Conservation (phyloP, 53 echinoderm and acorn worm species). For the Paelopatides confundens region DNA sequence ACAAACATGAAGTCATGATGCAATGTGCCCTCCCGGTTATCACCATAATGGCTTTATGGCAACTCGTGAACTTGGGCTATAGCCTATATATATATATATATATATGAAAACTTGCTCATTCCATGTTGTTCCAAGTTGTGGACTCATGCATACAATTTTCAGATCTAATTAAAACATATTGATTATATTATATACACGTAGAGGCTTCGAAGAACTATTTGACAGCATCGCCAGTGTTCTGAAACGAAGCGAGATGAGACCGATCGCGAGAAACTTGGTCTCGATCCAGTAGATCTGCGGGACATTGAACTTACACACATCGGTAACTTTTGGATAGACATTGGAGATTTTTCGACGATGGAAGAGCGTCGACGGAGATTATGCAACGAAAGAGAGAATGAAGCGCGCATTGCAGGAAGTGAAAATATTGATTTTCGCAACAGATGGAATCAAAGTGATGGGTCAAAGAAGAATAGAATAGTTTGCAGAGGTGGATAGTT, state of each 20-base stretch:
- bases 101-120: too few relatives aligned
- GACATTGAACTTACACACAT: constrained; percentile 47
- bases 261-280: constrained; percentile 54
- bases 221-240: too few relatives aligned
- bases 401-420: constrained; percentile 41
- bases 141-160: too few relatives aligned
- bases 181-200: too few relatives aligned
- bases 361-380: constrained; percentile 46
- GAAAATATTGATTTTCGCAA: background rate
- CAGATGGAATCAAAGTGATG: background rate
- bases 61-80: too few relatives aligned
- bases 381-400: constrained; percentile 51
- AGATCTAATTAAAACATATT: too few relatives aligned
- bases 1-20: too few relatives aligned
- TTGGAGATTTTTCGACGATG: constrained; percentile 44
- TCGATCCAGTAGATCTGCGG: constrained; percentile 31
- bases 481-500: too few relatives aligned
- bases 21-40: too few relatives aligned
- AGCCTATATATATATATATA: too few relatives aligned
- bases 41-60: too few relatives aligned
- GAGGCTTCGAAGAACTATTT: background rate
- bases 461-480: background rate
- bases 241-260: constrained; percentile 53
- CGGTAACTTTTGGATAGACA: constrained; percentile 60
- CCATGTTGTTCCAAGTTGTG: too few relatives aligned